These are phyloP conservation scores for Parus major DNA, from an alignment of 2,113 vertebrate genomes.

Conservation along the genomic window DNA sequence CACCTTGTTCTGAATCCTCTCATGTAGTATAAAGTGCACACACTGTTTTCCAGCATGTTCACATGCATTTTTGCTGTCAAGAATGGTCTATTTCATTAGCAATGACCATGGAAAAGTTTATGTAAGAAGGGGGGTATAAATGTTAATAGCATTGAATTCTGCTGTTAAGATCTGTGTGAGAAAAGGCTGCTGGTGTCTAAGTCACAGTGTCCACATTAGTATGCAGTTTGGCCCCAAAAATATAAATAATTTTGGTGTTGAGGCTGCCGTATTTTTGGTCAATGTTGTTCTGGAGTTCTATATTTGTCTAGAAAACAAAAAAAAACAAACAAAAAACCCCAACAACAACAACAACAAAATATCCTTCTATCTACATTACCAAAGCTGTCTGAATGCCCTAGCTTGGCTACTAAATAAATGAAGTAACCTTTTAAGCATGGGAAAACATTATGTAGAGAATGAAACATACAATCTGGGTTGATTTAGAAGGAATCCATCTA, in stretches of 20 bases:
- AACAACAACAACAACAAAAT: no score
- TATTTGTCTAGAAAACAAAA: neutral
- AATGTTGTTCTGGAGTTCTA: neutral
- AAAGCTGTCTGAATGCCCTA: neutral
- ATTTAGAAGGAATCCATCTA: neutral
- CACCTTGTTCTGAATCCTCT: constrained; percentile 32
- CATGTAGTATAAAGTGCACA: neutral
- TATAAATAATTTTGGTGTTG: neutral
- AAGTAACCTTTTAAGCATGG: neutral
- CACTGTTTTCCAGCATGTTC: neutral
- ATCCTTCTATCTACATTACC: no score
- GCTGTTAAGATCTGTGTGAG: neutral
- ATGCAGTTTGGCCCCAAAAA: neutral
- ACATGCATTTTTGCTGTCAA: constrained; percentile 6
- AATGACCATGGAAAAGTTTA: neutral
- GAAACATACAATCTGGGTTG: neutral
- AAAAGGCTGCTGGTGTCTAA: neutral
- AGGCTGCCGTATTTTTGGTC: neutral
- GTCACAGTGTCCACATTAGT: neutral
- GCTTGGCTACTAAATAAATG: neutral
- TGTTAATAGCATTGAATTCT: neutral
- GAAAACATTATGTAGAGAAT: neutral
- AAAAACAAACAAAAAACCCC: neutral
- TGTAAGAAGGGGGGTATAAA: neutral
- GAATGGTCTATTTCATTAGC: neutral